These are phyloP conservation scores for Malacosoma neustria DNA, from an alignment of 2,888 invertebrate species.

Conservation along the genomic window DNA sequence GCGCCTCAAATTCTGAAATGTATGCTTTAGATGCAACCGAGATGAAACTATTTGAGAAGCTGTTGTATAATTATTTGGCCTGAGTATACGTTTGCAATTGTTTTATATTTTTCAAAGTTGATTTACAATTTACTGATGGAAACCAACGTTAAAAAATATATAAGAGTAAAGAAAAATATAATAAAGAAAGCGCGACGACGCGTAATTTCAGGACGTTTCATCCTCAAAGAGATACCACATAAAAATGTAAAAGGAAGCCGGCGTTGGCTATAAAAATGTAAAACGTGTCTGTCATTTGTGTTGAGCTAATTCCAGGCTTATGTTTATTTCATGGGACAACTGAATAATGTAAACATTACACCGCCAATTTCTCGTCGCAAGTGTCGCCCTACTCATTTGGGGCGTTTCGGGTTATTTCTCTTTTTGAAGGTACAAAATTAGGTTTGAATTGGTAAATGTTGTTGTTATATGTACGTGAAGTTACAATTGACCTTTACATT, in stretches of 20 bases:
- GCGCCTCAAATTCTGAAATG: no score
- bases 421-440: neutral
- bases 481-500: no score
- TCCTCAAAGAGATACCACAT: constrained; percentile 1
- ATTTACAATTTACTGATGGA: no score
- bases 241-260: constrained; percentile 21
- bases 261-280: constrained; percentile 35
- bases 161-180: no score
- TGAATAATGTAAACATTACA: constrained; percentile 32
- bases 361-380: constrained; percentile 25
- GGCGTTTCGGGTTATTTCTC: constrained; percentile 14
- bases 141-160: no score
- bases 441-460: no score
- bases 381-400: constrained; percentile 16
- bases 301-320: constrained; percentile 36
- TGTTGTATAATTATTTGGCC: no score
- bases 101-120: no score
- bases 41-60: no score
- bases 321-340: constrained; percentile 40
- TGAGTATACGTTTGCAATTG: no score
- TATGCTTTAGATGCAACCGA: no score
- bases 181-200: neutral
- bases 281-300: constrained; percentile 27
- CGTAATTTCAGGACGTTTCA: constrained; percentile 12
- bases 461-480: no score